Evolutionary conservation across 2,797 vertebrate species (phyloP).

Genomic region (Malurus splendens): DNA sequence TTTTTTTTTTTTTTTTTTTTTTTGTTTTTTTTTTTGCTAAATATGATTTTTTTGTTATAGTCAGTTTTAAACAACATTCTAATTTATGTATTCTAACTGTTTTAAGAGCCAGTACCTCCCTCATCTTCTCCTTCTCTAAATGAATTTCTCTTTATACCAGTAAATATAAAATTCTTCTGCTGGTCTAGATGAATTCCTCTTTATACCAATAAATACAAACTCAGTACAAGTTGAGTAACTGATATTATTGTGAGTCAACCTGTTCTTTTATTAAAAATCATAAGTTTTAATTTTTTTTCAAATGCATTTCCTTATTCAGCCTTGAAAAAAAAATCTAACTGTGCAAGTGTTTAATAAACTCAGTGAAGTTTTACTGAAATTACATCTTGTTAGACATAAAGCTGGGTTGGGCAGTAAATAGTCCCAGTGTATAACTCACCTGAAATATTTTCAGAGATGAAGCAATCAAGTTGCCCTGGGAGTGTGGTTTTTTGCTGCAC

Average conservation of each 20-base stretch:
- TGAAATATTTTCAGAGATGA: conserved; percentile 17
- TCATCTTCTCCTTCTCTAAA: not conserved
- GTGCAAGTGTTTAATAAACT: not conserved
- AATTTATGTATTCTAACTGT: not conserved
- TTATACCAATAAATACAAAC: not conserved
- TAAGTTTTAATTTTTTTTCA: not conserved
- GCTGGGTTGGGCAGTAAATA: not conserved
- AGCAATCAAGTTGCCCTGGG: not conserved
- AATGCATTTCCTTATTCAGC: not conserved
- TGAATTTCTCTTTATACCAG: not conserved
- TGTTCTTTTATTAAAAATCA: not conserved
- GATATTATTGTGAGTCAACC: not conserved
- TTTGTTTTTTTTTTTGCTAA: not conserved
- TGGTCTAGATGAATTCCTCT: not conserved
- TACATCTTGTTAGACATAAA: not conserved
- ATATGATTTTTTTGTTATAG: not conserved
- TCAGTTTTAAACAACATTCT: not conserved
- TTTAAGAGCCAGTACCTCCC: not conserved
- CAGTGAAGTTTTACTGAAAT: not conserved
- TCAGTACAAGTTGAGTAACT: not conserved
- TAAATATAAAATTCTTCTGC: not conserved
- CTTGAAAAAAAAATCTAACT: not conserved
- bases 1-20: not conserved
- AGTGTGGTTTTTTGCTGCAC: not conserved
- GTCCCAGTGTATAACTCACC: not conserved